Percentiles rank a stretch among this genome's conserved stretches.
Evolutionary conservation across 2,113 vertebrate genomes (phyloP).

Genomic region (Panthera leo): DNA sequence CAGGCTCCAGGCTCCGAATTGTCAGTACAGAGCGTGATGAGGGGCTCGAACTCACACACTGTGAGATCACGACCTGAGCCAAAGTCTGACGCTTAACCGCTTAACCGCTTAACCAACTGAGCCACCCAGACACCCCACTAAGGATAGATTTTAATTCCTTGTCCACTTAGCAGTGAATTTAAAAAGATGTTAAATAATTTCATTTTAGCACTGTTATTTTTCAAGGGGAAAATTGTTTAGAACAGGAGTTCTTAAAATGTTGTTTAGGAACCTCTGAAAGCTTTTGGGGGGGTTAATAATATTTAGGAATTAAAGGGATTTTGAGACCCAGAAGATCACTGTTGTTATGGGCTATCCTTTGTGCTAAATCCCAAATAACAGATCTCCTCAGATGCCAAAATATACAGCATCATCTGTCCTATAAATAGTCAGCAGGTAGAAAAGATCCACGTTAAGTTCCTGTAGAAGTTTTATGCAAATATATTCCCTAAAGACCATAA

Average conservation of each 20-base stretch:
- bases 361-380: not conserved
- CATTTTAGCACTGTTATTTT: conserved; percentile 5
- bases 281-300: not conserved
- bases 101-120: too few species aligned
- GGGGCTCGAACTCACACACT: too few species aligned
- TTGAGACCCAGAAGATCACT: not conserved
- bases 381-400: not conserved
- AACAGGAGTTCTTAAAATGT: conserved; percentile 4
- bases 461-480: not conserved
- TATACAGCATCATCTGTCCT: not conserved
- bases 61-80: too few species aligned
- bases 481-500: not conserved
- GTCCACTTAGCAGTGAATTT: not conserved
- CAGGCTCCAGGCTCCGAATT: too few species aligned
- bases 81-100: too few species aligned
- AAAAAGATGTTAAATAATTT: not conserved
- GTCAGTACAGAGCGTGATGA: too few species aligned
- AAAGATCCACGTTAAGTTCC: not conserved
- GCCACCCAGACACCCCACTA: too few species aligned
- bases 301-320: conserved; percentile 5
- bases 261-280: not conserved
- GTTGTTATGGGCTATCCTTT: not conserved
- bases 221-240: not conserved
- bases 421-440: not conserved
- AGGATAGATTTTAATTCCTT: not conserved